phyloP scores from a whole-genome alignment of 37 sponge, comb jelly and placozoan species.

The Geodia barretti region DNA sequence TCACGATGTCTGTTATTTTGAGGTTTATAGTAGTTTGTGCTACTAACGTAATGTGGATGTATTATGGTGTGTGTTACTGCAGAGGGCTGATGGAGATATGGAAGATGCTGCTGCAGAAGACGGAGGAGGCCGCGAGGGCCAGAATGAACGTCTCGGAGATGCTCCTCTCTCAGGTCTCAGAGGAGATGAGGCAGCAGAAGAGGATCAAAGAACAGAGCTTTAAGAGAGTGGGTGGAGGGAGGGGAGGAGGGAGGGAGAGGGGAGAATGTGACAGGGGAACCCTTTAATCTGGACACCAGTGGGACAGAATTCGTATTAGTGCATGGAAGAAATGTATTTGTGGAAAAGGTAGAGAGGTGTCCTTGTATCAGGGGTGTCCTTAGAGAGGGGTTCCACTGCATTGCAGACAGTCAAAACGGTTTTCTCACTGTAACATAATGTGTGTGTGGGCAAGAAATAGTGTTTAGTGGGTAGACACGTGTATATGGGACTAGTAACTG shows the following conservation, averaged over 20 bases:
- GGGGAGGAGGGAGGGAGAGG: conserved; percentile 5
- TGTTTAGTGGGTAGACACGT: too few relatives aligned
- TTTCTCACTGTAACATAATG: too few relatives aligned
- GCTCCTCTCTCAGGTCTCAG: conserved; percentile 47
- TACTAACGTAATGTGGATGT: conserved; percentile 1
- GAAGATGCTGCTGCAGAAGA: conserved; percentile 63
- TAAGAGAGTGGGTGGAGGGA: conserved; percentile 48
- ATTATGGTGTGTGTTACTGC: neutral
- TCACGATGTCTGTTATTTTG: too few relatives aligned
- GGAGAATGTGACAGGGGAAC: neutral
- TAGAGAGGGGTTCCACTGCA: too few relatives aligned
- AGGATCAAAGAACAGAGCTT: conserved; percentile 67
- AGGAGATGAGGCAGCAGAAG: conserved; percentile 52
- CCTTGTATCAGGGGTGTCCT: too few relatives aligned
- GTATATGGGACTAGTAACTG: too few relatives aligned
- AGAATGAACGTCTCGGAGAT: conserved; percentile 51
- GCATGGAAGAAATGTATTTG: too few relatives aligned
- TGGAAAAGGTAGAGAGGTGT: too few relatives aligned
- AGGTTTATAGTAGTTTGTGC: too few relatives aligned
- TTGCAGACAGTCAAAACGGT: too few relatives aligned
- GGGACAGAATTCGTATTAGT: too few relatives aligned
- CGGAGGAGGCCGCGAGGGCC: conserved; percentile 48
- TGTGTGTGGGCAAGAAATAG: too few relatives aligned
- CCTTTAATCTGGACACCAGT: neutral
- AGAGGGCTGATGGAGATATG: conserved; percentile 78